Evolutionary conservation across 2,113 vertebrate species (phyloP), one percentile per base, ranked within the genome.

Genomic region (Rhinogobius similis): DNA sequence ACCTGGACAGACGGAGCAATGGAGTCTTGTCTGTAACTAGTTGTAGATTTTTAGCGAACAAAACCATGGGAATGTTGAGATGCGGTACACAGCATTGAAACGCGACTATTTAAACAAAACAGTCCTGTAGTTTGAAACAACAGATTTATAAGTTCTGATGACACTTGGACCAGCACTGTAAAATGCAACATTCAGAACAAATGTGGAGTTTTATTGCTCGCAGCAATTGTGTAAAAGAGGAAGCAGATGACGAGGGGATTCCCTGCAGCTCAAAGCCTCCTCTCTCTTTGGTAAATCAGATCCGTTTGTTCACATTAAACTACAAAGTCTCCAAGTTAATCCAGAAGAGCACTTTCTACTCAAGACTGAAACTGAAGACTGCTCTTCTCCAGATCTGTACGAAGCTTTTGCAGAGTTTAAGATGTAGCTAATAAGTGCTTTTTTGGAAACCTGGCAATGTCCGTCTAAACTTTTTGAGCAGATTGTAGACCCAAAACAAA

Each of bases 211-310:
- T 58, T 58, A 58, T 58, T 29, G 55, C 26, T 58, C 14, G 24
- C 24, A 58, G 55, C 24, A 24, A 27, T 58, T 58, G 24, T 58
- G 55, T 20, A 16, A 27, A 58, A 58, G 55, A 29, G 55, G 55
- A 58, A 58, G 55, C 55, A 58, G 55, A 58, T 58, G 55, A 58
- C 55, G 16, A 18, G 55, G 55, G 55, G 55, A 29, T 58, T 58
- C 55, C 55, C 55, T 58, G 23, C 52, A 55, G 52, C 52, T 58
- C 26, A 29, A 7, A 58, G 24, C 26, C 24, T 27, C 24, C 53
- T 58, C 24, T 58, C 55, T 29, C 55, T 58, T 58, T 58, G 52
- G 55, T 58, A 58, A 18, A 58, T 29, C 55, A 58, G 24, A 58
- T 58, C 55, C 55, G 13, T 58, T 58, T 58, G 55, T 58, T 29